Base-by-base conservation (phyloP, 2,113 vertebrate genomes). In the Bolborhynchus lineola region DNA sequence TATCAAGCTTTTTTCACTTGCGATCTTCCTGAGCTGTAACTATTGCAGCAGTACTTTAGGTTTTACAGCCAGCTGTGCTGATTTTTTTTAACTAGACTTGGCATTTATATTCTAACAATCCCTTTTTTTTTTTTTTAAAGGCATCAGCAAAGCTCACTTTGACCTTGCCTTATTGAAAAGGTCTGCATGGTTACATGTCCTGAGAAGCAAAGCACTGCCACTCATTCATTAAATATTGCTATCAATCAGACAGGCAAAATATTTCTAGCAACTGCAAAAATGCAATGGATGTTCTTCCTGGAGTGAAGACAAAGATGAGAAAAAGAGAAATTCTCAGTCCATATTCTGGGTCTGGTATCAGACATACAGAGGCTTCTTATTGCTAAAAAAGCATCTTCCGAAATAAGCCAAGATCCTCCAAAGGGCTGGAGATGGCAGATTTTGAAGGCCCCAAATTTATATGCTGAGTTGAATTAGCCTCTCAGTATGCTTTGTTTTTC, bases 221-320 rank as follows among this genome's bases (percentile, higher is more conserved):
- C 23, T 95, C 80, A 75, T 92, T 95, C 76, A 90, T 95, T 96
- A 88, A 90, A 86, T 35, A 81, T 21, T 42, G 60, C 42, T 78
- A 33, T 83, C 86, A 65, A 88, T 50, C 42, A 81, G 90, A 82
- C 31, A 57, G 69, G 42, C 18, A 84, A 83, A 95, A 79, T 57
- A 78, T 74, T 82, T 90, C 70, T 59, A 86, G 35, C 4, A 6
- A 74, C 39, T 91, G 76, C 50, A 90, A 88, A 87, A 95, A 83
- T 0, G 6, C 39, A 75, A 23, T 17, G 23, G 21, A 70, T 82
- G 33, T 57, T 94, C 57, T 78, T 88, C n/a, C n/a, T 33, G n/a
- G 41, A 82, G 55, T 63, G 35, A 92, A 82, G 68, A 42, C 10
- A 88, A 86, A 88, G 60, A 33, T 55, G 42, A 90, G 18, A 86